Evolutionary conservation across 1,140 invertebrate genomes (phyloP).

Genomic region (Trinorchestia longiramus): DNA sequence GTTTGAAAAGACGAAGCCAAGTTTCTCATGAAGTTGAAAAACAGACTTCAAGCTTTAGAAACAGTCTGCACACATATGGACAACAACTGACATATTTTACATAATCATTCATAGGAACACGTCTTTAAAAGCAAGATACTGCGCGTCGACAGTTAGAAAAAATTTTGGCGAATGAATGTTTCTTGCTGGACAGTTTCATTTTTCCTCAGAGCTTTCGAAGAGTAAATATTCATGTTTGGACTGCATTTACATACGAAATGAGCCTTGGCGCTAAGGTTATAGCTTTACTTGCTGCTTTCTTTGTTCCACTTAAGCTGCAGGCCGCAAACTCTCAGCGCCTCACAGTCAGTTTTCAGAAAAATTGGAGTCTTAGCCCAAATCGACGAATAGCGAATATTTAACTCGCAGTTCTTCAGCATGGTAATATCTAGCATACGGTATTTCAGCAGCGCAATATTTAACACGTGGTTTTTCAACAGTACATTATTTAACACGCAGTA

Average conservation of each 20-base stretch:
- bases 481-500: background rate
- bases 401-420: background rate
- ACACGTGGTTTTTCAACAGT: background rate
- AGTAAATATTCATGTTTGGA: background rate
- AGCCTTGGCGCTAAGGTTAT: background rate
- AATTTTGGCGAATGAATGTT: background rate
- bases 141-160: background rate
- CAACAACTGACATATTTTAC: background rate
- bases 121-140: background rate
- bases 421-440: background rate
- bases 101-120: background rate
- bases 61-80: background rate
- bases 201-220: background rate
- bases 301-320: background rate
- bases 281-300: background rate
- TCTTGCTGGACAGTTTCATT: background rate
- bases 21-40: background rate
- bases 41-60: background rate
- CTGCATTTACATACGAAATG: background rate
- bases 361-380: background rate
- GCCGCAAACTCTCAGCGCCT: background rate
- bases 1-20: background rate
- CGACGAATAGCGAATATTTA: no score
- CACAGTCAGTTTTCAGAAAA: background rate
- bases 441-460: no score